Conservation (phyloP, 2,113 vertebrate species). For the Microtus pennsylvanicus region DNA sequence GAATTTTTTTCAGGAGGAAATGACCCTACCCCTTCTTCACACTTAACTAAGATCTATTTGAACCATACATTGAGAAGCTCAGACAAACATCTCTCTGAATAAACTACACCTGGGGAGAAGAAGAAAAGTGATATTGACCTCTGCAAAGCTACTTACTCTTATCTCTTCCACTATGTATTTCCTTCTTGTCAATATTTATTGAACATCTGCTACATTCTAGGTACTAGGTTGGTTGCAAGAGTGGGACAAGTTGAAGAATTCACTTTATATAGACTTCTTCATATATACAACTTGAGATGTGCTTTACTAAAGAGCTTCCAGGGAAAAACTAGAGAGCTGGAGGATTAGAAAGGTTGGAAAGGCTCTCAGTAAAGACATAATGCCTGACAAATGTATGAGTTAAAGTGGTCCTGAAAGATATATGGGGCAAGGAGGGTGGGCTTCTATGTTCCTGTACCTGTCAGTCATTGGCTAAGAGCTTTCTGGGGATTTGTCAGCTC, state of each 20-base stretch:
- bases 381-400: neutral
- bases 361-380: neutral
- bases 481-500: neutral
- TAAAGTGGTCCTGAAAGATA: neutral
- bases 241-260: neutral
- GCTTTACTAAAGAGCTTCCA: neutral
- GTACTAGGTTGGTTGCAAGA: fast-evolving
- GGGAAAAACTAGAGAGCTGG: neutral
- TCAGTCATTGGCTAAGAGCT: neutral
- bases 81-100: neutral
- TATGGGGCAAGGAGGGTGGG: neutral
- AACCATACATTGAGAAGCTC: neutral
- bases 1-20: neutral
- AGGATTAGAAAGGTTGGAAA: neutral
- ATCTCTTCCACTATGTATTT: too few species aligned
- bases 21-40: neutral
- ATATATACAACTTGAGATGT: neutral
- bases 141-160: neutral
- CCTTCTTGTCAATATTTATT: neutral
- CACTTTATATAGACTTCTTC: neutral
- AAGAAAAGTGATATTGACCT: neutral
- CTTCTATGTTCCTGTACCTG: neutral
- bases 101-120: neutral
- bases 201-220: neutral
- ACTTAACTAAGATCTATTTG: neutral